phyloP scores from a whole-genome alignment of 2,113 vertebrate genomes.

The Oryzias melastigma region DNA sequence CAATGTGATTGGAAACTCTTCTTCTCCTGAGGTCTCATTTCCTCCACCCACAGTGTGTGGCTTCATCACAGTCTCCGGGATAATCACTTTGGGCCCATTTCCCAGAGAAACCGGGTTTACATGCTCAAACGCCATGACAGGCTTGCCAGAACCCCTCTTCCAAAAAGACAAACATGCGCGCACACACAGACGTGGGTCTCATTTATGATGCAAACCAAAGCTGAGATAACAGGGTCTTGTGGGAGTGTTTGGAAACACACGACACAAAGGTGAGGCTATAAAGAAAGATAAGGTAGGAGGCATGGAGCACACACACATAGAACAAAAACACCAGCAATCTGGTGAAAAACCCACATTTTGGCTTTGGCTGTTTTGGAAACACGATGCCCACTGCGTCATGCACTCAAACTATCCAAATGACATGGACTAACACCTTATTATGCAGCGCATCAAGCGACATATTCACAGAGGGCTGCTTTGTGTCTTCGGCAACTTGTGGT shows the following conservation, averaged over 20 bases:
- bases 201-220: conserved; percentile 70
- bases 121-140: conserved; percentile 41
- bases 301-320: conserved; percentile 36
- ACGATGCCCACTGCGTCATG: conserved; percentile 27
- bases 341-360: conserved; percentile 44
- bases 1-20: conserved; percentile 25
- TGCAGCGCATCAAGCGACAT: conserved; percentile 41
- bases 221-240: conserved; percentile 58
- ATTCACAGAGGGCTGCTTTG: conserved; percentile 42
- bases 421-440: conserved; percentile 51
- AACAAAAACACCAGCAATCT: conserved; percentile 23
- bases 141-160: conserved; percentile 23
- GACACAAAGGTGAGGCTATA: conserved; percentile 59
- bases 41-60: conserved; percentile 40
- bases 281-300: conserved; percentile 54
- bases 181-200: conserved; percentile 33
- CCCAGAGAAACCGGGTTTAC: conserved; percentile 32
- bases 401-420: conserved; percentile 51
- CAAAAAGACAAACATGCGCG: conserved; percentile 4
- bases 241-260: conserved; percentile 60
- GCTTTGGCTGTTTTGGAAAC: conserved; percentile 39
- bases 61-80: conserved; percentile 41
- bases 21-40: conserved; percentile 26
- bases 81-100: conserved; percentile 49
- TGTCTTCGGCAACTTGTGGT: conserved; percentile 55